Evolutionary conservation across 2,888 invertebrate genomes (phyloP), one percentile per base, ranked within the genome.

Genomic region (Dryobotodes eremita): DNA sequence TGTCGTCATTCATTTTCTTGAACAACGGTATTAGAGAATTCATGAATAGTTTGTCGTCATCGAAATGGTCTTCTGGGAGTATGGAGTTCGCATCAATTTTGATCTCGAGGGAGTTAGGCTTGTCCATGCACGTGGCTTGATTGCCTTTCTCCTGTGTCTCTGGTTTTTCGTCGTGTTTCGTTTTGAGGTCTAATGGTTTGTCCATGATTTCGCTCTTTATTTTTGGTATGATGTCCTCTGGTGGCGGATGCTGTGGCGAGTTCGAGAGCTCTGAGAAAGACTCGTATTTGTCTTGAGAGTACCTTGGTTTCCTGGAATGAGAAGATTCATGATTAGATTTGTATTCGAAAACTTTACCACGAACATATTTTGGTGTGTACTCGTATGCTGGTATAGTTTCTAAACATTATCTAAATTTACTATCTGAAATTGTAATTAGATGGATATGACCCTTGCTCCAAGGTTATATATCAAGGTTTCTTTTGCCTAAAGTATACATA

Each of bases 1-100:
- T 97, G 26, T 96, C 96, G 53, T 97, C 96, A 55, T 94, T 93
- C 96, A 96, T 97, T 81, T 96, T 96, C 86, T 96, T 96, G 64
- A 97, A 96, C 8, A 96, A 82, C 0, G 96, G 96, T 66, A 97
- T 88, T 0, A 97, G 84, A 0, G 96, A 96, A 77, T 95, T 96
- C 97, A 97, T 96, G 62, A 97, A 97, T 0, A 95, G 86, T 80
- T 93, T 95, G 57, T 97, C 97, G 26, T 97, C 96, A 48, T 96
- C 94, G 8, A 97, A 96, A 85, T 96, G 94, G 53, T 96, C 97
- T 61, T 96, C 96, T 0, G 97, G 96, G 0, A 96, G 84, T 2
- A 97, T 96, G 0, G 94, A 92, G 80, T 96, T 96, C 0, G 95
- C 94, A 70, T 96, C 96, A 0, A 96, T 95, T 89, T 95, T 96